Conservation (phyloP, 2,113 vertebrate species). For the Neotoma lepida region DNA sequence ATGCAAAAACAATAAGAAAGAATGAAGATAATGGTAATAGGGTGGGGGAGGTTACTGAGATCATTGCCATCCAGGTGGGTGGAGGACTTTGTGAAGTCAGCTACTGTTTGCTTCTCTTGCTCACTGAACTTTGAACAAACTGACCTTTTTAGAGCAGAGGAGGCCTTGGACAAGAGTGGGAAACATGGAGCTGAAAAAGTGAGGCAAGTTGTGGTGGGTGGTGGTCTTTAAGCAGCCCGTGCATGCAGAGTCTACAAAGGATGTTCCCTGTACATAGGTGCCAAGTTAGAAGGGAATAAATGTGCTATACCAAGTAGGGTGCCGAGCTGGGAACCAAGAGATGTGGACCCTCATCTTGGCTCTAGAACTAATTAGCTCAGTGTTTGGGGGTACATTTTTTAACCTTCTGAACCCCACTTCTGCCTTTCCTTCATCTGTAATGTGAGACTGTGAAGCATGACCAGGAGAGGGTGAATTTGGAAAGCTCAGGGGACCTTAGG, state of each 20-base stretch:
- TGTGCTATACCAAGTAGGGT: not conserved
- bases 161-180: not conserved
- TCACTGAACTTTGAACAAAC: constrained; percentile 53
- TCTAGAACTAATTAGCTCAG: not conserved
- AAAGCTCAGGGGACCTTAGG: not conserved
- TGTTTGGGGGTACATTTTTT: not conserved
- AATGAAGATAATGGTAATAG: not conserved
- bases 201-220: not conserved
- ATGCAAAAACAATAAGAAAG: not conserved
- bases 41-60: not conserved
- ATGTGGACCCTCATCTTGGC: not conserved
- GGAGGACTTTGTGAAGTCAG: constrained; percentile 3
- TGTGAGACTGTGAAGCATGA: not conserved
- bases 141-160: constrained; percentile 33
- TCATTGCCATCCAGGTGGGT: not conserved
- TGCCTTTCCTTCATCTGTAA: constrained; percentile 22
- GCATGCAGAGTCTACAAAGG: not conserved
- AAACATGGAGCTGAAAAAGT: not conserved
- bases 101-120: constrained; percentile 56
- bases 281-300: not conserved
- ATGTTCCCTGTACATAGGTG: not conserved
- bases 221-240: not conserved
- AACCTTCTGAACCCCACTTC: not conserved
- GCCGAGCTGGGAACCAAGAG: not conserved
- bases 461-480: not conserved